These are phyloP conservation scores for Dryas iulia DNA, from an alignment of 1,140 invertebrate species.

Conservation along the genomic window DNA sequence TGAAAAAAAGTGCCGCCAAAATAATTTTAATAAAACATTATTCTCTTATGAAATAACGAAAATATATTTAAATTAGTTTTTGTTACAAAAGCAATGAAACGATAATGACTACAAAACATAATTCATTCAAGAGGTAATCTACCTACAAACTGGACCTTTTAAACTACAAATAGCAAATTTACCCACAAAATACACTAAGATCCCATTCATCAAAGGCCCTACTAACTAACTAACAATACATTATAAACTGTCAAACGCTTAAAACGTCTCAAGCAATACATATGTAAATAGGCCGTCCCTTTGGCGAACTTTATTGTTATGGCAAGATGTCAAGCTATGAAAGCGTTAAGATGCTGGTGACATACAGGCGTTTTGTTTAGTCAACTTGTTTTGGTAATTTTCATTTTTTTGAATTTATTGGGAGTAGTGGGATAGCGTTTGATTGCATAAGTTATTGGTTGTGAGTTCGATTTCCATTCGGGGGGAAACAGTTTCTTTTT, in stretches of 20 bases:
- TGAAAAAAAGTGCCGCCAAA: too few species aligned
- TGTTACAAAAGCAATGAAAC: not conserved
- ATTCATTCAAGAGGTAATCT: not conserved
- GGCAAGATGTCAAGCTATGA: slow-evolving; percentile 58
- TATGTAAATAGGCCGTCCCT: slow-evolving; percentile 64
- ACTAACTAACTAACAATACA: slow-evolving; percentile 49
- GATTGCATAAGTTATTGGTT: too few species aligned
- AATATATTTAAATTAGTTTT: too few species aligned
- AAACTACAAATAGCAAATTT: not conserved
- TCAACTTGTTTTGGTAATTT: too few species aligned
- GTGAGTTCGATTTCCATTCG: not conserved
- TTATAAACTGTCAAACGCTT: slow-evolving; percentile 69
- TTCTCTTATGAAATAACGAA: too few species aligned
- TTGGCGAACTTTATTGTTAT: slow-evolving; percentile 69
- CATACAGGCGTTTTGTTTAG: slow-evolving; percentile 26
- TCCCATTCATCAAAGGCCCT: not conserved
- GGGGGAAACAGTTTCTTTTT: not conserved
- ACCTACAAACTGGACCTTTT: not conserved
- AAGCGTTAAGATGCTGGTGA: slow-evolving; percentile 52
- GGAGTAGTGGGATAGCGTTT: too few species aligned
- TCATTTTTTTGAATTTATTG: too few species aligned
- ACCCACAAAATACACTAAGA: not conserved
- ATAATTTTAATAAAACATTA: too few species aligned
- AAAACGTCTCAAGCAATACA: slow-evolving; percentile 56
- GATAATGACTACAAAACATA: not conserved